These are phyloP conservation scores for Aythya baeri DNA, from an alignment of 2,113 vertebrate species.

Conservation along the genomic window DNA sequence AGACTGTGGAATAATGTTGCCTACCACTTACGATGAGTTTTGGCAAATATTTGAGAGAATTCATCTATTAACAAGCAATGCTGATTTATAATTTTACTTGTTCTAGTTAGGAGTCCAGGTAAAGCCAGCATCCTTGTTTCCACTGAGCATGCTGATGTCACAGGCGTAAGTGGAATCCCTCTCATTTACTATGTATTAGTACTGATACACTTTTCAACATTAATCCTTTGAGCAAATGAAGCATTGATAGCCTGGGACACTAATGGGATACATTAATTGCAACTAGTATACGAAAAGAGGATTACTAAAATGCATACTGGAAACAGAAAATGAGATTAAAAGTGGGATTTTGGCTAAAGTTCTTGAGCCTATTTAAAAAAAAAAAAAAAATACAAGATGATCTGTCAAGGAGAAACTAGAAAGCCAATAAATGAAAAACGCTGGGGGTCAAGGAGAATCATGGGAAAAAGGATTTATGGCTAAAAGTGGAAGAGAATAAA, in stretches of 20 bases:
- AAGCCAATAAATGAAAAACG: constrained; percentile 34
- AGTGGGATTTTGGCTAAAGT: constrained; percentile 58
- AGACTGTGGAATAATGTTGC: not conserved
- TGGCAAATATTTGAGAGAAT: not conserved
- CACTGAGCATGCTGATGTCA: not conserved
- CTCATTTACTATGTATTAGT: constrained; percentile 59
- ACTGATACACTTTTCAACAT: constrained; percentile 60
- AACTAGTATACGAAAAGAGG: constrained; percentile 61
- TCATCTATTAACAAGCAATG: not conserved
- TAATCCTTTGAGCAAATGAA: constrained; percentile 69
- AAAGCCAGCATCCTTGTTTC: constrained; percentile 8
- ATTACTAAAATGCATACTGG: constrained; percentile 61
- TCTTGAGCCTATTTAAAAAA: constrained; percentile 44
- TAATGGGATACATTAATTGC: constrained; percentile 68
- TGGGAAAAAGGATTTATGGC: constrained; percentile 11
- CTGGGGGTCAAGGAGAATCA: constrained; percentile 29
- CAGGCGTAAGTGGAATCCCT: constrained; percentile 29
- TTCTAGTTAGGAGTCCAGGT: not conserved
- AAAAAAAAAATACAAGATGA: constrained; percentile 50
- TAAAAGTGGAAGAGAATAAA: not conserved
- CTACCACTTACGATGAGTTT: not conserved
- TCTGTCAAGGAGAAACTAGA: constrained; percentile 61
- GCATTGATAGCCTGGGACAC: constrained; percentile 50
- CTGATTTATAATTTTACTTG: not conserved
- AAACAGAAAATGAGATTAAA: constrained; percentile 74